These are phyloP conservation scores for Patella depressa DNA, from an alignment of 2,888 invertebrate species.

Conservation along the genomic window DNA sequence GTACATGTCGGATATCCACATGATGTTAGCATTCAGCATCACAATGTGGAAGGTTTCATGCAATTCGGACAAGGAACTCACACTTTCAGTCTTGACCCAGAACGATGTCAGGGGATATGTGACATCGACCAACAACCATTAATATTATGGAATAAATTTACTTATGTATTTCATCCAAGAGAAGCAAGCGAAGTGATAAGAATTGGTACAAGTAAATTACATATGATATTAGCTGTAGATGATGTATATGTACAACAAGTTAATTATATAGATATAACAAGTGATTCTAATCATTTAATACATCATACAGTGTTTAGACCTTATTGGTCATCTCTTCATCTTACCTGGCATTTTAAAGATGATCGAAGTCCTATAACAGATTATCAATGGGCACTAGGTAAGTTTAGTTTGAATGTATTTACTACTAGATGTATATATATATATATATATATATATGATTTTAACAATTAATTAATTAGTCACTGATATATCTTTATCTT, in stretches of 20 bases:
- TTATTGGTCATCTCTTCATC: slow-evolving; percentile 31
- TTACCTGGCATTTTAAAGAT: slow-evolving; percentile 32
- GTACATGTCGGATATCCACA: slow-evolving; percentile 28
- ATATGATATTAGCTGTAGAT: slow-evolving; percentile 22
- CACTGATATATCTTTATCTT: too few relatives aligned
- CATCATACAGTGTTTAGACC: slow-evolving; percentile 26
- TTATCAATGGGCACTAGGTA: slow-evolving; percentile 32
- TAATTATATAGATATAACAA: slow-evolving; percentile 17
- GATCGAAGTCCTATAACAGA: slow-evolving; percentile 24
- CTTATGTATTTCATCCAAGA: neutral
- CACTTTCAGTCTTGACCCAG: slow-evolving; percentile 28
- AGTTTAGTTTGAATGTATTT: neutral
- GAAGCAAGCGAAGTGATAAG: neutral
- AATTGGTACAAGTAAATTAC: neutral
- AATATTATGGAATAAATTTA: slow-evolving; percentile 30
- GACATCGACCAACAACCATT: slow-evolving; percentile 13
- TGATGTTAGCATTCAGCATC: slow-evolving; percentile 15
- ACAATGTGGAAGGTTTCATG: slow-evolving; percentile 28
- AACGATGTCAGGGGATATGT: slow-evolving; percentile 27
- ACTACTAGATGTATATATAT: too few relatives aligned
- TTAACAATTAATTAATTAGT: too few relatives aligned
- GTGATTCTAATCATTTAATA: neutral
- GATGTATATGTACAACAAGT: slow-evolving; percentile 12
- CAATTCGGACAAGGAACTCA: slow-evolving; percentile 27
- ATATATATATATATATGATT: too few relatives aligned